phyloP scores from a whole-genome alignment of 1,140 invertebrate species.

The Saxidomus purpurata region DNA sequence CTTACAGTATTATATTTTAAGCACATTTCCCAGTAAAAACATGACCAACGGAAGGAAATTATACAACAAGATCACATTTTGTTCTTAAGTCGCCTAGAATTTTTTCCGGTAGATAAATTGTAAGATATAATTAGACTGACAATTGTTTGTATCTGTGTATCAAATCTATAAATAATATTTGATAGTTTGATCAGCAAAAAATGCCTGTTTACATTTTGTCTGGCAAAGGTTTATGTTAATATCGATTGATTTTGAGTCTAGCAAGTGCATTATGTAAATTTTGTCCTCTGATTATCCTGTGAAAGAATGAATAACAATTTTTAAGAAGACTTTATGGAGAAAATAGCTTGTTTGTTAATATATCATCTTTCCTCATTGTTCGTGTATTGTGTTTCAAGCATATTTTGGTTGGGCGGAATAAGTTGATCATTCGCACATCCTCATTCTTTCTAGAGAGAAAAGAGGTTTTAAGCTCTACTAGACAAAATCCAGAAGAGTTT shows the following conservation, averaged over 20 bases:
- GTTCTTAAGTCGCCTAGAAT: too few relatives aligned
- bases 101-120: not conserved
- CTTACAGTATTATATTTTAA: too few relatives aligned
- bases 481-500: too few relatives aligned
- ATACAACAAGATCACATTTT: too few relatives aligned
- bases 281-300: not conserved
- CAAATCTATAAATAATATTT: not conserved
- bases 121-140: not conserved
- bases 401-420: too few relatives aligned
- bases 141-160: not conserved
- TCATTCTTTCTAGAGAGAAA: too few relatives aligned
- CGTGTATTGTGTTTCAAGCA: too few relatives aligned
- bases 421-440: too few relatives aligned
- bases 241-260: not conserved
- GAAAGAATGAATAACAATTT: not conserved
- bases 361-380: too few relatives aligned
- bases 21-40: too few relatives aligned
- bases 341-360: not conserved
- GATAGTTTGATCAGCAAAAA: slow-evolving; percentile 5
- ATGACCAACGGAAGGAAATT: too few relatives aligned
- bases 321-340: not conserved
- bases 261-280: not conserved
- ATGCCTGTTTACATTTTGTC: not conserved
- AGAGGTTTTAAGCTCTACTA: too few relatives aligned
- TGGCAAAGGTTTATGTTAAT: not conserved